Evolutionary conservation across 2,888 invertebrate species (phyloP), one percentile per base, ranked within the genome.

Genomic region (Pseudanteris insignis): DNA sequence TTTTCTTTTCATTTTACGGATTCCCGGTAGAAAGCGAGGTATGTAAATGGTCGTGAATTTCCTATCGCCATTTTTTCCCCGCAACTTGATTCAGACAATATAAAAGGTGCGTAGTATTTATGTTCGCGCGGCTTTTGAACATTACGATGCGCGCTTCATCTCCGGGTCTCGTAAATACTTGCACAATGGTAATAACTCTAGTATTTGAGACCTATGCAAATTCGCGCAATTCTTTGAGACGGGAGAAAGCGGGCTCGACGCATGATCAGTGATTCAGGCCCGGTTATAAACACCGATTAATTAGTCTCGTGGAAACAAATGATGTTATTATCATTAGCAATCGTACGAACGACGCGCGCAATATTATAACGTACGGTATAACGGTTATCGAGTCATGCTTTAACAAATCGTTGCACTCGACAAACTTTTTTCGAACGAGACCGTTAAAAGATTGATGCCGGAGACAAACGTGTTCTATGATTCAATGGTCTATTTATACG

Each of bases 301-400:
- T 55, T 14, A 21, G 9, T 5, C 3, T 21, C 4, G 2, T 1
- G 25, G 15, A 5, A 38, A 40, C 40, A 41, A 46, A 41, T 36
- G 34, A 41, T 30, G 47, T 34, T 36, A 30, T 41, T 48, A 47
- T 29, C 26, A 26, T 28, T n/a, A n/a, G 48, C 37, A 41, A 30
- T 26, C 9, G 26, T 9, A 6, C n/a, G 26, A 26, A 26, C 26
- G n/a, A 0, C 2, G 9, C 3, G 26, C n/a, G 9, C 18, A 28
- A 34, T 48, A n/a, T n/a, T n/a, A n/a, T n/a, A 48, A 57, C 41
- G 47, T 36, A 13, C 12, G 7, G 10, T 15, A 21, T 57, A 47
- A 57, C 47, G 55, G 47, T 57, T 41, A 24, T n/a, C 14, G 5
- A 38, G 40, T 57, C 36, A 41, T 48, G 47, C 41, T 40, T 41